A percentile compares a stretch with the other conserved stretches of the same genome.
phyloP scores from a whole-genome alignment of 2,113 vertebrate species.

The Clarias gariepinus region DNA sequence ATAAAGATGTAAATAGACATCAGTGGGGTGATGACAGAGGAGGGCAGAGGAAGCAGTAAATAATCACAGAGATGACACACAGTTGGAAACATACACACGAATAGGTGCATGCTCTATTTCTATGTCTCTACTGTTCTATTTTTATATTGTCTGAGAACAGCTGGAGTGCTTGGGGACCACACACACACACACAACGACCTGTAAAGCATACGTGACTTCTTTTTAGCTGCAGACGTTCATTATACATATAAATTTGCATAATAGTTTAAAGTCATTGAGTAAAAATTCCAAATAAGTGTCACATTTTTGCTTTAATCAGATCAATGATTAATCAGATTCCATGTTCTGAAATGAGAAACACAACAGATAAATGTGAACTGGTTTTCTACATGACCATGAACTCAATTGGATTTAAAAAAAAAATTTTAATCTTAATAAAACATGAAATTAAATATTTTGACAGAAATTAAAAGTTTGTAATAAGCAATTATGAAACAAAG shows the following conservation, averaged over 20 bases:
- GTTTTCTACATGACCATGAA: too few relatives aligned
- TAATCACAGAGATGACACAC: not conserved
- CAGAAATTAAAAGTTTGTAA: too few relatives aligned
- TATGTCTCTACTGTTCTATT: constrained; percentile 1
- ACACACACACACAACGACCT: not conserved
- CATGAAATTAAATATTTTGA: too few relatives aligned
- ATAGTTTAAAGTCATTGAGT: not conserved
- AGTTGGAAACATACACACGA: not conserved
- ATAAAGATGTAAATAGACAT: not conserved
- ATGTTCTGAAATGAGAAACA: too few relatives aligned
- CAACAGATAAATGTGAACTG: not conserved
- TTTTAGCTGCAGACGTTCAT: not conserved
- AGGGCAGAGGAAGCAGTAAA: not conserved
- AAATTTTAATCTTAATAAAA: too few relatives aligned
- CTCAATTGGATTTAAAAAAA: too few relatives aligned
- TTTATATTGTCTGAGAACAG: not conserved
- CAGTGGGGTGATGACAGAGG: not conserved
- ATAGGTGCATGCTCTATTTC: not conserved
- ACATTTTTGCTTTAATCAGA: not conserved
- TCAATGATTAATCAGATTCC: not conserved
- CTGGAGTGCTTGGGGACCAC: not conserved
- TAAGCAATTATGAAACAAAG: too few relatives aligned
- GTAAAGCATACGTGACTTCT: not conserved
- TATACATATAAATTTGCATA: not conserved
- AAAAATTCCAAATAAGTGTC: not conserved